phyloP scores from a whole-genome alignment of 2,888 invertebrate genomes.

The Choreutis nemorana region DNA sequence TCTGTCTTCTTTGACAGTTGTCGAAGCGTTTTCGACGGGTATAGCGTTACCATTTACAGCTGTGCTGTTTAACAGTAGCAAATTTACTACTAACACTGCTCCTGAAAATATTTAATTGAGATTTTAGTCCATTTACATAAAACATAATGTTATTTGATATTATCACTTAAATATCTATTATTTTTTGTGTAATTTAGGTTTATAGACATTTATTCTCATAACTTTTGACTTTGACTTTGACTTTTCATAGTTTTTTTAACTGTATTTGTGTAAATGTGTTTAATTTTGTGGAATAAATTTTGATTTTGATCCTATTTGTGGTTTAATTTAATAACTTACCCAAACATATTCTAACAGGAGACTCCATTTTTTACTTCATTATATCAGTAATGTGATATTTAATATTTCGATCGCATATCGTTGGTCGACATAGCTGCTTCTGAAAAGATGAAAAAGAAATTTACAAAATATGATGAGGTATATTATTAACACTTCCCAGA shows the following conservation, averaged over 20 bases:
- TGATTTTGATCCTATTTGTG: neutral
- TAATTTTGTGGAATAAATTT: constrained; percentile 1
- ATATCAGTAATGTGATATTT: constrained; percentile 17
- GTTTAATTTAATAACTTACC: constrained; percentile 22
- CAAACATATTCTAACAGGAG: constrained; percentile 64
- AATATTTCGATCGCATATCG: constrained; percentile 19
- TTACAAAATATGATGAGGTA: no score
- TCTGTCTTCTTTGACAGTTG: constrained; percentile 31
- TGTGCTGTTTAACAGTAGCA: constrained; percentile 47
- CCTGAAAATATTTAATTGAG: no score
- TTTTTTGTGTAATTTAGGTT: no score
- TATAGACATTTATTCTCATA: no score
- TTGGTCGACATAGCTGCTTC: constrained; percentile 22
- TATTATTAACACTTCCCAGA: no score
- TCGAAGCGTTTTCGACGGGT: constrained; percentile 33
- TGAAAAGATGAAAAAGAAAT: constrained; percentile 14
- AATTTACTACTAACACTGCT: constrained; percentile 49
- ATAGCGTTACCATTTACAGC: constrained; percentile 35
- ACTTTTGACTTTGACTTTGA: no score
- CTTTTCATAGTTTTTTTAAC: constrained; percentile 3
- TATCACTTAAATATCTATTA: no score
- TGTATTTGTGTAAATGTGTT: no score
- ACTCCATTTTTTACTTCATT: constrained; percentile 58
- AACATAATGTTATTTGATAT: no score
- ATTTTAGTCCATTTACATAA: no score